phyloP scores from a whole-genome alignment of 2,113 vertebrate genomes.

The Cariama cristata region DNA sequence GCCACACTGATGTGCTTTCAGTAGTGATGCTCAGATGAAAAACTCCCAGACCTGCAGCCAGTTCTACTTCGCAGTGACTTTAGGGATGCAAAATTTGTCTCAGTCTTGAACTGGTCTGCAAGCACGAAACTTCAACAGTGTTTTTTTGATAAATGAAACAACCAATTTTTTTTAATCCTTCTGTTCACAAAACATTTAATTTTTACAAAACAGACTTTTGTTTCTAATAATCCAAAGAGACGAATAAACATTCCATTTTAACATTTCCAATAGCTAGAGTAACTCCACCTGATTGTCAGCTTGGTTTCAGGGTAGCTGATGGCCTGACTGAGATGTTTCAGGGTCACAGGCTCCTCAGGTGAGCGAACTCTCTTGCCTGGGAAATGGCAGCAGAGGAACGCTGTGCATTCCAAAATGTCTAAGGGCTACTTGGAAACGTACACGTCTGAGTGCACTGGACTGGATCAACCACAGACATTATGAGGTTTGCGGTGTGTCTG shows the following conservation, averaged over 20 bases:
- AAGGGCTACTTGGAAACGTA: neutral
- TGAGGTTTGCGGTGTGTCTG: conserved; percentile 65
- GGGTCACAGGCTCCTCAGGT: neutral
- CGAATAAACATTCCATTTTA: neutral
- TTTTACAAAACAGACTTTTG: neutral
- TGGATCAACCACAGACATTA: conserved; percentile 48
- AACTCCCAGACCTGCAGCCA: neutral
- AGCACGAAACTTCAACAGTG: neutral
- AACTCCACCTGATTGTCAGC: neutral
- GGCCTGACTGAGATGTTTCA: neutral
- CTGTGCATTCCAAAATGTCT: neutral
- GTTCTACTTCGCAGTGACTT: neutral
- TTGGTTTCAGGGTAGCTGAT: neutral
- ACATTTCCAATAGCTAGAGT: neutral
- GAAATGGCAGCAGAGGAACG: neutral
- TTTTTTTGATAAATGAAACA: neutral
- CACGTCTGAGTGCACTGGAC: conserved; percentile 38
- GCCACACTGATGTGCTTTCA: neutral
- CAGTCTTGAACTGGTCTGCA: neutral
- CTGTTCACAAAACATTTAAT: neutral
- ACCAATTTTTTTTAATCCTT: neutral
- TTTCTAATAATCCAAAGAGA: neutral
- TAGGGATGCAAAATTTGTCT: neutral
- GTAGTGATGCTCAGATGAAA: neutral
- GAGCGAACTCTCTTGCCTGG: neutral